Conservation (phyloP, 1,140 invertebrate species). For the Zaprionus tsacasi region DNA sequence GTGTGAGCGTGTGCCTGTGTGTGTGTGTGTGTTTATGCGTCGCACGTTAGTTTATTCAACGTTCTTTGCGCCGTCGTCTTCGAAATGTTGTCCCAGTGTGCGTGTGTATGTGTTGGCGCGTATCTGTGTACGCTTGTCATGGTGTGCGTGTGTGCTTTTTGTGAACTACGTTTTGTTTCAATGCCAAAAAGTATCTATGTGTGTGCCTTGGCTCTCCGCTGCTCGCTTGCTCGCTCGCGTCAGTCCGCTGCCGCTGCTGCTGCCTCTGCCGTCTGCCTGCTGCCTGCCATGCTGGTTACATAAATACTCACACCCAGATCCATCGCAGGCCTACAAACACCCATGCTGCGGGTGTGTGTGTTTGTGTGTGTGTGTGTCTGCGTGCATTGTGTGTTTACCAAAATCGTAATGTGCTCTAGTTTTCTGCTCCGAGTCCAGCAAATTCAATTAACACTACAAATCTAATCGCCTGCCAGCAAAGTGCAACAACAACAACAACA, state of each 20-base stretch:
- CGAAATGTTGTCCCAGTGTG: conserved; percentile 51
- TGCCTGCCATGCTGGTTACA: conserved; percentile 68
- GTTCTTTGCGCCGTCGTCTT: conserved; percentile 60
- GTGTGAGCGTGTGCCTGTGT: conserved; percentile 43
- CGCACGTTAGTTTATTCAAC: conserved; percentile 60
- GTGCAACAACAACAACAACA: conserved; percentile 6
- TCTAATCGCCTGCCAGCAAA: conserved; percentile 16
- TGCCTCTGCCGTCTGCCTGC: not conserved
- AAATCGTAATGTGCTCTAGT: conserved; percentile 56
- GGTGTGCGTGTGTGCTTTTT: conserved; percentile 63
- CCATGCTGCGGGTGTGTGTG: not conserved
- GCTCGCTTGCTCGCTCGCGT: not conserved
- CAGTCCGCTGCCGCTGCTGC: conserved; percentile 27
- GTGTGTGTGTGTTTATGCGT: conserved; percentile 51
- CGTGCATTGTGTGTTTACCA: conserved; percentile 27
- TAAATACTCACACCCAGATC: conserved; percentile 66
- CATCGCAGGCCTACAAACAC: conserved; percentile 22
- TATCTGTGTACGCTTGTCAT: conserved; percentile 21
- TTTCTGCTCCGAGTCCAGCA: conserved; percentile 26
- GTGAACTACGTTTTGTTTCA: conserved; percentile 82
- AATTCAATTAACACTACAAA: conserved; percentile 74
- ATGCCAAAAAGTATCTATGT: conserved; percentile 80
- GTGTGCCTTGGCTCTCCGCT: conserved; percentile 38
- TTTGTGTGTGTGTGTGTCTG: conserved; percentile 15
- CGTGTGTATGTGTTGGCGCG: conserved; percentile 2